Conservation (phyloP, 2,888 invertebrate genomes). For the Pristionchus japonicus region DNA sequence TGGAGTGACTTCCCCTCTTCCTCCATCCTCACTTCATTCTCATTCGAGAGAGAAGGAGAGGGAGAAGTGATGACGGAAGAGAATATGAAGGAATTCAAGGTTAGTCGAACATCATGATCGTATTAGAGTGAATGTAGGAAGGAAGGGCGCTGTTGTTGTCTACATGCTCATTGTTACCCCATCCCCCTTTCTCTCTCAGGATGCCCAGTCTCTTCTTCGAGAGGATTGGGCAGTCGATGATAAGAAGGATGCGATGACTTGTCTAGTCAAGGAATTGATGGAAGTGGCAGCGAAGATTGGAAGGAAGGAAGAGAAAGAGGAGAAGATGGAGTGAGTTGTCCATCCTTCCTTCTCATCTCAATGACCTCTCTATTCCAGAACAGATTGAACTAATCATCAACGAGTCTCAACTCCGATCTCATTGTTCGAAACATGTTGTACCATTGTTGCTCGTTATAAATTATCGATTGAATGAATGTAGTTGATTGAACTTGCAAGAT, state of each 20-base stretch:
- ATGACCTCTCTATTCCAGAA: background rate
- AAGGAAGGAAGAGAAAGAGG: slow-evolving; percentile 28
- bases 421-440: background rate
- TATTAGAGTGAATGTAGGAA: no score
- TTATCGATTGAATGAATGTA: background rate
- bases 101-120: background rate
- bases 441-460: slow-evolving; percentile 18
- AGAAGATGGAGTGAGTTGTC: slow-evolving; percentile 25
- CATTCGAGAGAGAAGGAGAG: slow-evolving; percentile 3
- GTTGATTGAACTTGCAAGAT: background rate
- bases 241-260: slow-evolving; percentile 12
- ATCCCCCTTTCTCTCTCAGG: background rate
- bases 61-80: background rate
- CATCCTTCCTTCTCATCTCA: no score
- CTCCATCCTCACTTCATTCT: background rate
- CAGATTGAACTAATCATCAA: background rate
- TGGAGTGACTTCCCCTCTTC: slow-evolving; percentile 20
- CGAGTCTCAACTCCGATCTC: background rate
- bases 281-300: background rate
- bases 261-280: slow-evolving; percentile 8
- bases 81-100: background rate
- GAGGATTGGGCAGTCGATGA: background rate
- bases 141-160: background rate
- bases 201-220: background rate
- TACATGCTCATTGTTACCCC: background rate